Percentiles rank a stretch among this genome's conserved stretches.
Conservation (phyloP, 2,113 vertebrate species). For the Hippoglossus stenolepis region DNA sequence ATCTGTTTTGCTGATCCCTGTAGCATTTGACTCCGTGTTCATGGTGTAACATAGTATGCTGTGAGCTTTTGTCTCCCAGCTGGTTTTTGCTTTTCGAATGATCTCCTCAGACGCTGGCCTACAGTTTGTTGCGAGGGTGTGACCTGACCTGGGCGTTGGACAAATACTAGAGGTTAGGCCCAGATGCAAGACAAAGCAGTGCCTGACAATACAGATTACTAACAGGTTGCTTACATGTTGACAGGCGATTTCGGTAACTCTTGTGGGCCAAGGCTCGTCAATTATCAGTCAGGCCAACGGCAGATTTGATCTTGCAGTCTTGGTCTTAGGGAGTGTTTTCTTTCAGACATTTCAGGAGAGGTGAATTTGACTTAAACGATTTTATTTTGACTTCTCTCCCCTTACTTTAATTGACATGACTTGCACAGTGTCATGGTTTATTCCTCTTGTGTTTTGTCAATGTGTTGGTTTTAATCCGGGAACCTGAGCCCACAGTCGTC, state of each 20-base stretch:
- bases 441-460: background rate
- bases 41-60: conserved; percentile 13
- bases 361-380: background rate
- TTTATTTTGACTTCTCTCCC: background rate
- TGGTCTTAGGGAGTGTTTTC: background rate
- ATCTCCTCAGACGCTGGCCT: conserved; percentile 11
- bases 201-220: background rate
- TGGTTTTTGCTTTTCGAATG: conserved; percentile 14
- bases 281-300: conserved; percentile 37
- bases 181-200: conserved; percentile 8
- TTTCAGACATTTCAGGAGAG: background rate
- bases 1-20: conserved; percentile 50
- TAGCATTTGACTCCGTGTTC: conserved; percentile 39
- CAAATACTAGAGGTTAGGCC: conserved; percentile 16
- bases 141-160: conserved; percentile 25
- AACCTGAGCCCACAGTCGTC: background rate
- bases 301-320: conserved; percentile 1
- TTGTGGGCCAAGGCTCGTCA: conserved; percentile 21
- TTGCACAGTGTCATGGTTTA: background rate
- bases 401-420: background rate
- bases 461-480: background rate
- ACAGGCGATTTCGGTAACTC: conserved; percentile 40
- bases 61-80: conserved; percentile 22
- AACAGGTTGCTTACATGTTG: conserved; percentile 26
- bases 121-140: conserved; percentile 18